Conservation (phyloP, 2,888 invertebrate genomes). For the Coelinius sp. region DNA sequence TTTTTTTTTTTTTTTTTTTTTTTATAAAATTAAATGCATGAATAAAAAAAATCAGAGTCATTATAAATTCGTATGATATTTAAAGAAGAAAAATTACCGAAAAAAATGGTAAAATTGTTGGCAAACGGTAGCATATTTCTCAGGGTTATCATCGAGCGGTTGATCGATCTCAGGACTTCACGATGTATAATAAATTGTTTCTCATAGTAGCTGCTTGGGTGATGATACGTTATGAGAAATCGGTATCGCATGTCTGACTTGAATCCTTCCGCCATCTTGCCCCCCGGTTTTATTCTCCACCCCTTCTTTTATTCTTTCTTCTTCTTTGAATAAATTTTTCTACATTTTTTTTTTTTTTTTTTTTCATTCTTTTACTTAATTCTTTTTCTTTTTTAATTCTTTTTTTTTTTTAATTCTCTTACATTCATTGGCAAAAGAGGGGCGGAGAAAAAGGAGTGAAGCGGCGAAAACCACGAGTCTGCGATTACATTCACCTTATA, state of each 20-base stretch:
- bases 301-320: constrained; percentile 36
- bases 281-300: constrained; percentile 54
- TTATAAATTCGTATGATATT: background rate
- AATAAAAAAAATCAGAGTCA: no score
- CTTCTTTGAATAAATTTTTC: constrained; percentile 23
- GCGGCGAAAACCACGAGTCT: constrained; percentile 67
- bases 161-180: constrained; percentile 41
- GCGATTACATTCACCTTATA: constrained; percentile 70
- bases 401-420: constrained; percentile 9
- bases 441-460: constrained; percentile 45
- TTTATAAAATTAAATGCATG: no score
- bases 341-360: constrained; percentile 29
- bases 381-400: constrained; percentile 7
- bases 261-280: constrained; percentile 70
- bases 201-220: constrained; percentile 51
- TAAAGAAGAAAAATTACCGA: constrained; percentile 1
- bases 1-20: no score
- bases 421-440: constrained; percentile 49
- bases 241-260: constrained; percentile 70
- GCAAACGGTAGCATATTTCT: constrained; percentile 40
- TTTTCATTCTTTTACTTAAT: constrained; percentile 25
- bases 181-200: constrained; percentile 53
- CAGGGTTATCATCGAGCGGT: constrained; percentile 30
- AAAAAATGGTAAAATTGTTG: constrained; percentile 30
- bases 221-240: constrained; percentile 61